Conservation (phyloP, 2,797 vertebrate genomes). For the Limosa lapponica region DNA sequence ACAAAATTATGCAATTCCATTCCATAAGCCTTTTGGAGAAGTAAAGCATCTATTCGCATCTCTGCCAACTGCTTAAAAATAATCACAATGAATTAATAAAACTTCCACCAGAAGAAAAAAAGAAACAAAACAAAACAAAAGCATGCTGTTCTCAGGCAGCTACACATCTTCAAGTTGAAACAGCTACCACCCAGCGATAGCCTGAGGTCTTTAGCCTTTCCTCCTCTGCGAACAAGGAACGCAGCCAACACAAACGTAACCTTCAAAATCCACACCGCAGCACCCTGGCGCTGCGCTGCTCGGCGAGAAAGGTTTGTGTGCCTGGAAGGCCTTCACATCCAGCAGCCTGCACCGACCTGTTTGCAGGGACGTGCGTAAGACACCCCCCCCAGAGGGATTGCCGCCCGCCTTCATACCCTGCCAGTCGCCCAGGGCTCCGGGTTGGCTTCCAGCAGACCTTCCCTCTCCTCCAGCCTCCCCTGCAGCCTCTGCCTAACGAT, state of each 20-base stretch:
- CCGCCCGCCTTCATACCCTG: neutral
- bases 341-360: conserved; percentile 47
- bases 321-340: conserved; percentile 3
- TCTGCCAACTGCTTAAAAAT: conserved; percentile 58
- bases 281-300: neutral
- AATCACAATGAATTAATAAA: conserved; percentile 59
- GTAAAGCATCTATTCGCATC: neutral
- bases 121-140: conserved; percentile 35
- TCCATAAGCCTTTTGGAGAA: conserved; percentile 20
- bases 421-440: neutral
- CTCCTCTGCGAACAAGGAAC: conserved; percentile 6
- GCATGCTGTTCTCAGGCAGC: conserved; percentile 55
- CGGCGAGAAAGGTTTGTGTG: neutral
- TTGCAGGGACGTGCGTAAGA: neutral
- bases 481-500: neutral
- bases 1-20: conserved; percentile 50
- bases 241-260: conserved; percentile 55
- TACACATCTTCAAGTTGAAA: conserved; percentile 57
- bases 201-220: conserved; percentile 49
- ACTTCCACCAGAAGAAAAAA: conserved; percentile 33
- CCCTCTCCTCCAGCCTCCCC: conserved; percentile 16
- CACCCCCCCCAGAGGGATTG: neutral
- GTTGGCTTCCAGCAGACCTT: neutral
- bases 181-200: conserved; percentile 62
- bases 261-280: neutral